phyloP scores from a whole-genome alignment of 2,888 invertebrate species.

The Drosophila neutralis region DNA sequence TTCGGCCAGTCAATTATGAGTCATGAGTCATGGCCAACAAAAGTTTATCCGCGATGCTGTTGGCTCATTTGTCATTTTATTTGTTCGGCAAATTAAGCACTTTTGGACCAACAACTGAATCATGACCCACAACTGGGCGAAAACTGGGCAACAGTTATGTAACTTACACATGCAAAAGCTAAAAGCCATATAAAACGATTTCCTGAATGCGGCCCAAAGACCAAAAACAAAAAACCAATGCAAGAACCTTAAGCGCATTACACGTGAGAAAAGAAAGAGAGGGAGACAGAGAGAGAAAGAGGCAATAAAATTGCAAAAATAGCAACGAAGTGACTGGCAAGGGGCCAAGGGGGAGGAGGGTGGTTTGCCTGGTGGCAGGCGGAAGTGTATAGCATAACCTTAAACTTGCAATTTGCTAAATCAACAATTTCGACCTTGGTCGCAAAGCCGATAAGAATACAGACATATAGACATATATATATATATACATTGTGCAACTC shows the following conservation, averaged over 20 bases:
- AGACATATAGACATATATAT: not conserved
- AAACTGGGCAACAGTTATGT: constrained; percentile 51
- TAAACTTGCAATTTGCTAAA: constrained; percentile 54
- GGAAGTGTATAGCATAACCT: constrained; percentile 52
- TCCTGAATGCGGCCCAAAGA: constrained; percentile 46
- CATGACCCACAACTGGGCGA: constrained; percentile 28
- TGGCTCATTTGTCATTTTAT: constrained; percentile 12
- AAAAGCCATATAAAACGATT: constrained; percentile 72
- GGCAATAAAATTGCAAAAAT: constrained; percentile 36
- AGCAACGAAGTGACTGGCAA: constrained; percentile 35
- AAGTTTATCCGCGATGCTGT: constrained; percentile 18
- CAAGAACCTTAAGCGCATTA: constrained; percentile 64
- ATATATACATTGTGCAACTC: constrained; percentile 1
- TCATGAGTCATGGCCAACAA: constrained; percentile 45
- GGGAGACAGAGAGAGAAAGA: not conserved
- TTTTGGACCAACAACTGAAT: constrained; percentile 35
- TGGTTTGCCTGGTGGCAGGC: constrained; percentile 6
- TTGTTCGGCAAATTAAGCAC: constrained; percentile 36
- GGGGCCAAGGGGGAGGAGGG: not conserved
- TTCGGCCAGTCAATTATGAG: constrained; percentile 27
- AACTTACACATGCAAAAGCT: constrained; percentile 52
- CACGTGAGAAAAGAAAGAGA: constrained; percentile 6
- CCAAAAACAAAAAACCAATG: constrained; percentile 10
- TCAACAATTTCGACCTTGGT: constrained; percentile 49
- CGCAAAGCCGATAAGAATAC: constrained; percentile 32